Percentiles rank a stretch among this genome's conserved stretches.
Conservation (phyloP, 2,888 invertebrate genomes). For the Prosopocoilus inquinatus region DNA sequence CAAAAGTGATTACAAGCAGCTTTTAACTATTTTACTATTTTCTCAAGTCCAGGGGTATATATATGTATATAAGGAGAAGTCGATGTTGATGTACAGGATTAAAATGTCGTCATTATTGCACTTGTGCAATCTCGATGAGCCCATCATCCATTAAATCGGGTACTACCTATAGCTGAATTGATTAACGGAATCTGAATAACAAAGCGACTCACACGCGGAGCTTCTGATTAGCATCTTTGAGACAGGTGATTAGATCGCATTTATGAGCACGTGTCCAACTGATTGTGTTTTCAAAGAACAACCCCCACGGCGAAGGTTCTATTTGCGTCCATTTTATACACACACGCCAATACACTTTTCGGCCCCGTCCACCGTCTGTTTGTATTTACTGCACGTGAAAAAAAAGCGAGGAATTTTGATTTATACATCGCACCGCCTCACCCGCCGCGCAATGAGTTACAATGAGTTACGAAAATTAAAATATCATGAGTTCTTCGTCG, state of each 20-base stretch:
- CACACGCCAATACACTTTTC: slow-evolving; percentile 2
- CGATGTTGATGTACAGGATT: too few species aligned
- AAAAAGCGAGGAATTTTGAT: slow-evolving; percentile 18
- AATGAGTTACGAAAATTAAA: slow-evolving; percentile 10
- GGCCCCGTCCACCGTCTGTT: not conserved
- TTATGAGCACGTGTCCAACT: slow-evolving; percentile 27
- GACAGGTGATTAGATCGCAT: slow-evolving; percentile 20
- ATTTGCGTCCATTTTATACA: not conserved
- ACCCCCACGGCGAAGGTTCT: slow-evolving; percentile 12
- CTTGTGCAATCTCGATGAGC: not conserved
- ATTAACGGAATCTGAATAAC: slow-evolving; percentile 21
- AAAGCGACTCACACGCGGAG: slow-evolving; percentile 21
- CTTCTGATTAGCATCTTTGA: slow-evolving; percentile 29
- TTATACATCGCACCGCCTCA: slow-evolving; percentile 15
- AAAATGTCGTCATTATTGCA: not conserved
- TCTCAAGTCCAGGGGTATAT: too few species aligned
- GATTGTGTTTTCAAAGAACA: slow-evolving; percentile 18
- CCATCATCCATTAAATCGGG: not conserved
- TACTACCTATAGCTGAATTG: slow-evolving; percentile 20
- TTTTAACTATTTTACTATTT: too few species aligned
- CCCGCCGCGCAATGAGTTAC: slow-evolving; percentile 18
- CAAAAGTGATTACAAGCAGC: too few species aligned
- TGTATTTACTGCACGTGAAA: slow-evolving; percentile 1
- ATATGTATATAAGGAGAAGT: too few species aligned
- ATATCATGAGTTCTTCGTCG: not conserved